Base-by-base conservation (phyloP, 2,797 vertebrate species). In the Sphenopsis melanotis region DNA sequence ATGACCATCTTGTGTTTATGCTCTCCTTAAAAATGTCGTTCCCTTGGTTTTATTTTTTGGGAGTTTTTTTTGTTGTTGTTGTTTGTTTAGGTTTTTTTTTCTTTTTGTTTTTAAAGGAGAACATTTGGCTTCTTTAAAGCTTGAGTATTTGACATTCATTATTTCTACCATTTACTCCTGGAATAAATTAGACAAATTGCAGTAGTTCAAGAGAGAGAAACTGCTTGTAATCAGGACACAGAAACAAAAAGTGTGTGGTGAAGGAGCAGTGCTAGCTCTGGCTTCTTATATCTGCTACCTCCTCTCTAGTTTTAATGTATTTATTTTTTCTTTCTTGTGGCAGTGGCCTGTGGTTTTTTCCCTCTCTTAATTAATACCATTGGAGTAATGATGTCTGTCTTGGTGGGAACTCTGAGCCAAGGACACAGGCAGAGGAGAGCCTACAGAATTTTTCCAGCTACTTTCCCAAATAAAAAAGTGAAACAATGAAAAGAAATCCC, bases 1-100 rank as follows among this genome's bases (percentile, higher is more conserved):
- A 85, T 87, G 46, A 71, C 72, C 37, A 15, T 80, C 50, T 44
- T 77, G 70, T 92, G 49, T 93, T 90, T 94, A 79, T 80, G 60
- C 29, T 44, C 36, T 78, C 27, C 50, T 89, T 77, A 72, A 86
- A 95, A 90, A 82, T 47, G 37, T 34, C 7, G 59, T 76, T 89
- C 8, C 13, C 8, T 26, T 22, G 5, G 1, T 56, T 22, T 20
- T 15, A 8, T 34, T 56, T 53, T 52, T 16, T 15, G n/a, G 10
- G 21, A 5, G 18, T 3, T 9, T 32, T 17, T 32, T 14, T 4
- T 34, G 18, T 30, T 52, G 21, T n/a, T 3, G 15, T 12, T 57
- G 7, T 9, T 57, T 57, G n/a, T 36, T 36, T 57, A 55, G n/a
- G 7, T 11, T 9, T 11, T 29, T 17, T 7, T 15, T 37, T 27